Percentiles rank a stretch among this genome's conserved stretches.
These are phyloP conservation scores for Exephanes ischioxanthus DNA, from an alignment of 2,888 invertebrate genomes.

Conservation along the genomic window DNA sequence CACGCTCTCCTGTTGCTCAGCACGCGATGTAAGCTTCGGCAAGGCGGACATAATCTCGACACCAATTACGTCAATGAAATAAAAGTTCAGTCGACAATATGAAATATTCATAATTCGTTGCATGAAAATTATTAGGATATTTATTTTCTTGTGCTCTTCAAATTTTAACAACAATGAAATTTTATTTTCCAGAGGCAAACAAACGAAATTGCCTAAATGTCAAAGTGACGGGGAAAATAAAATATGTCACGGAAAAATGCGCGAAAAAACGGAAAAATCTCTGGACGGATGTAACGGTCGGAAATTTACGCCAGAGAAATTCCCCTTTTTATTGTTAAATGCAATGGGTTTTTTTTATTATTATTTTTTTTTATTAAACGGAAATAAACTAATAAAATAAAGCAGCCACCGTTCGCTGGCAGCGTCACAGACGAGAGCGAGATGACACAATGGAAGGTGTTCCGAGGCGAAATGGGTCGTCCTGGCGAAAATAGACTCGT, in stretches of 20 bases:
- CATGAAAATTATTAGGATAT: not conserved
- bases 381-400: not conserved
- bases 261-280: not conserved
- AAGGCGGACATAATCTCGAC: not conserved
- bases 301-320: not conserved
- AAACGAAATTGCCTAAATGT: not conserved
- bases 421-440: not conserved
- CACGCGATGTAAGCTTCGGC: not conserved
- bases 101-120: not conserved
- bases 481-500: slow-evolving; percentile 24
- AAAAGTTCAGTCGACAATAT: not conserved
- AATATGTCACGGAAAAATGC: not conserved
- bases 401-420: slow-evolving; percentile 10
- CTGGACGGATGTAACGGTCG: not conserved
- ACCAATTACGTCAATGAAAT: not conserved
- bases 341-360: not conserved
- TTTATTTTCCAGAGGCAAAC: not conserved
- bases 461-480: slow-evolving; percentile 13
- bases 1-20: not conserved
- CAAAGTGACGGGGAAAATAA: not conserved
- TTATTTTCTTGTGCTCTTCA: not conserved
- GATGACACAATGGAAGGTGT: slow-evolving; percentile 25
- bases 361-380: not conserved
- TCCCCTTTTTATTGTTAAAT: not conserved
- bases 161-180: not conserved